Percentiles rank a stretch among this genome's conserved stretches.
Evolutionary conservation across 2,888 invertebrate species (phyloP).

Genomic region (Melieria omissa): DNA sequence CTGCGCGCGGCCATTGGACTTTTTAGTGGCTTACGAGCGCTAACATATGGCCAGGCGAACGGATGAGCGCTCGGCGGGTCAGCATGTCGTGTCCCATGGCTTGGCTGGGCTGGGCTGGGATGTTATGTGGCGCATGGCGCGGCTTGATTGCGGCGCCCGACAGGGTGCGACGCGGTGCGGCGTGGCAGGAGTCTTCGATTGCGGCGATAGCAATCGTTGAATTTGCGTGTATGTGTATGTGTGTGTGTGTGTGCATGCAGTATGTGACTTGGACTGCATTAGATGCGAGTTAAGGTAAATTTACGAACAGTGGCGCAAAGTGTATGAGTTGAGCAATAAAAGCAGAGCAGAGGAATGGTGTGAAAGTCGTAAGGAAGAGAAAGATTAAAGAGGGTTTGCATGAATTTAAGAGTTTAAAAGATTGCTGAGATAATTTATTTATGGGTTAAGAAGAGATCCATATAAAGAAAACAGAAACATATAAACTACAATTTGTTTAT

Average conservation of each 20-base stretch:
- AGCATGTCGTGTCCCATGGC: neutral
- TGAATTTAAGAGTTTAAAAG: no score
- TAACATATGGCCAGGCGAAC: slow-evolving; percentile 7
- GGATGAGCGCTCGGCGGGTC: neutral
- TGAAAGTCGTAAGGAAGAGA: no score
- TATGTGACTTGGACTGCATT: slow-evolving; percentile 7
- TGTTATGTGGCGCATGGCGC: neutral
- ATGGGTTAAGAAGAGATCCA: no score
- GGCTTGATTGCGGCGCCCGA: neutral
- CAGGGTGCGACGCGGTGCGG: neutral
- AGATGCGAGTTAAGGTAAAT: slow-evolving; percentile 9
- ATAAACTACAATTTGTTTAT: no score
- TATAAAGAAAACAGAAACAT: no score
- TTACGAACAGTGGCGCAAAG: no score
- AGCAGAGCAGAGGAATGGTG: no score
- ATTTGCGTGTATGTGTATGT: neutral
- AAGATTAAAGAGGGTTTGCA: no score
- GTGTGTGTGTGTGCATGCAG: neutral
- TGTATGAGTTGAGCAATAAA: no score
- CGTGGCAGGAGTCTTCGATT: neutral
- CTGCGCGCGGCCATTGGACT: slow-evolving; percentile 42
- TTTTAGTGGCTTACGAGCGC: slow-evolving; percentile 38
- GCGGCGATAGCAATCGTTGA: neutral
- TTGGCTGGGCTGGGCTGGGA: no score
- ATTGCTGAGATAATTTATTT: no score